Conservation (phyloP, 2,113 vertebrate genomes). For the Microcebus ravelobensis region DNA sequence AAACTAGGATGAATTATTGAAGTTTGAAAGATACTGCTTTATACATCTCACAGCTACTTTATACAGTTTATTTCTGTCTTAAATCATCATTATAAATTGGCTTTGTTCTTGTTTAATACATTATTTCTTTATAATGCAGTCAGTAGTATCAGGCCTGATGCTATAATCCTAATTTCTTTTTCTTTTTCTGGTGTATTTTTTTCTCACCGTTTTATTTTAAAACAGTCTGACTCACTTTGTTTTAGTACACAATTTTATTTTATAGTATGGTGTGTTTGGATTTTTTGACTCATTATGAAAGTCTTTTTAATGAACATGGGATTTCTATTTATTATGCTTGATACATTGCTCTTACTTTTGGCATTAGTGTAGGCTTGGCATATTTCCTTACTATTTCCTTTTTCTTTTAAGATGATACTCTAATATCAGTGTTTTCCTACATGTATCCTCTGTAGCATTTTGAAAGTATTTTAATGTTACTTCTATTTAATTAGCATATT, state of each 20-base stretch:
- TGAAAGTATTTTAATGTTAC: background rate
- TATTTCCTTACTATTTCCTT: background rate
- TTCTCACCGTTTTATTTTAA: background rate
- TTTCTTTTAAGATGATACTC: too few species aligned
- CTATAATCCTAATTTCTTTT: background rate
- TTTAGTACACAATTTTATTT: background rate
- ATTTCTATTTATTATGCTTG: background rate
- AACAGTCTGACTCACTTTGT: background rate
- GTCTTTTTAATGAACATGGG: background rate
- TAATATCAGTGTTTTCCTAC: background rate
- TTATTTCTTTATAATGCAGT: background rate
- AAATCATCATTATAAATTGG: background rate
- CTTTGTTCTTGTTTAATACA: background rate
- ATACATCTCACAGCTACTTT: background rate
- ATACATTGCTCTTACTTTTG: background rate
- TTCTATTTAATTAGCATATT: background rate
- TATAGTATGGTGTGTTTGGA: background rate
- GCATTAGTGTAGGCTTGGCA: accelerated
- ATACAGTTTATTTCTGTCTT: background rate
- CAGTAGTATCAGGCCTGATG: background rate
- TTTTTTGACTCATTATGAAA: background rate
- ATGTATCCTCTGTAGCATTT: background rate
- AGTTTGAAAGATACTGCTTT: background rate
- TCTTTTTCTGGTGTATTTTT: background rate
- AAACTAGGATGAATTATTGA: background rate